Evolutionary conservation across 2,888 invertebrate genomes (phyloP).

Genomic region (Metopia argyrocephala): DNA sequence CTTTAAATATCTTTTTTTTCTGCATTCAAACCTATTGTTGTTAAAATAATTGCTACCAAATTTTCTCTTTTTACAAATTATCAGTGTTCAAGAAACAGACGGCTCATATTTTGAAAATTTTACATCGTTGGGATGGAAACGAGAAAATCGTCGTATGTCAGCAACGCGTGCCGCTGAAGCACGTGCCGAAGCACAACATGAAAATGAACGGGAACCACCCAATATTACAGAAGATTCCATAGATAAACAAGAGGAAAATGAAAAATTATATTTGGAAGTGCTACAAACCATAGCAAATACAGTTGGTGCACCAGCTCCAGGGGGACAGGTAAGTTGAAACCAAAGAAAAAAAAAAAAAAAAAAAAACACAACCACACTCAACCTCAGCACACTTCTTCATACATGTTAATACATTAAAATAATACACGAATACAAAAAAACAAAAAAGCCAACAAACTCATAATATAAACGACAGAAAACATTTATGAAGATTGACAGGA

Average conservation of each 20-base stretch:
- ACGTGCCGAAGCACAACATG: slow-evolving; percentile 84
- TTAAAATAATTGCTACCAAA: not conserved
- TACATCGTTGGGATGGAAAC: slow-evolving; percentile 94
- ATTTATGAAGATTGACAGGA: not conserved
- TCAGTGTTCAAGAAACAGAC: slow-evolving; percentile 95
- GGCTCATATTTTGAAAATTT: slow-evolving; percentile 97
- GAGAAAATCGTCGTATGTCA: slow-evolving; percentile 91
- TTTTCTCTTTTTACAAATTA: slow-evolving; percentile 40
- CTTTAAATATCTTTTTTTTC: no score
- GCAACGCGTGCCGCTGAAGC: slow-evolving; percentile 87
- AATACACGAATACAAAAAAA: not conserved
- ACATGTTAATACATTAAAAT: not conserved
- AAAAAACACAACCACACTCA: no score
- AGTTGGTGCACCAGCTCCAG: slow-evolving; percentile 87
- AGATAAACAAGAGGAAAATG: slow-evolving; percentile 80
- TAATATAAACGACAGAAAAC: slow-evolving; percentile 1
- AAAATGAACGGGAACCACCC: slow-evolving; percentile 77
- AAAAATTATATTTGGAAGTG: slow-evolving; percentile 92
- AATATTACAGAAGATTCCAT: slow-evolving; percentile 74
- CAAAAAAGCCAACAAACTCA: not conserved
- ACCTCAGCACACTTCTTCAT: no score
- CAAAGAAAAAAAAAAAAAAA: not conserved
- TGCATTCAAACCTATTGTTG: not conserved
- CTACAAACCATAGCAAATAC: slow-evolving; percentile 97
- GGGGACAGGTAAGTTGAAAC: slow-evolving; percentile 80